phyloP scores from a whole-genome alignment of 2,888 invertebrate species.

The Synergus gifuensis region DNA sequence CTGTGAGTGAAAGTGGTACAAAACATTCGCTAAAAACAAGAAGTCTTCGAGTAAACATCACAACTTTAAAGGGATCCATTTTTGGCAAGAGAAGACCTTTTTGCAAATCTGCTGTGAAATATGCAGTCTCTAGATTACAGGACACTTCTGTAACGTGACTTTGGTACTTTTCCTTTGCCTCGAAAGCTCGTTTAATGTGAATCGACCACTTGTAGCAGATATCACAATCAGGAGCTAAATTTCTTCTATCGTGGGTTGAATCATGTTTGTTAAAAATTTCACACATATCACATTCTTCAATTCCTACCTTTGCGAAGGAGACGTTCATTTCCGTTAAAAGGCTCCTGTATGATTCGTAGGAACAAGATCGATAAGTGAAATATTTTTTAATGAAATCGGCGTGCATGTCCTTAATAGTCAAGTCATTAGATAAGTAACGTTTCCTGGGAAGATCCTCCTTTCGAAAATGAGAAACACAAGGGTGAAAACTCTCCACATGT shows the following conservation, averaged over 20 bases:
- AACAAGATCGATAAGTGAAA: slow-evolving; percentile 26
- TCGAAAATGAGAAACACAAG: slow-evolving; percentile 47
- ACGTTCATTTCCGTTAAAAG: slow-evolving; percentile 39
- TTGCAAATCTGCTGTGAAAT: slow-evolving; percentile 24
- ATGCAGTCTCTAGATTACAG: neutral
- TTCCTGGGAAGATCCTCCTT: slow-evolving; percentile 39
- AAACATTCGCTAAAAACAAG: slow-evolving; percentile 21
- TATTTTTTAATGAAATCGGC: slow-evolving; percentile 45
- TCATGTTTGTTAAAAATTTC: slow-evolving; percentile 43
- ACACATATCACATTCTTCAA: slow-evolving; percentile 45
- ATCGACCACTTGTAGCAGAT: slow-evolving; percentile 38
- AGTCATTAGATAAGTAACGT: slow-evolving; percentile 44
- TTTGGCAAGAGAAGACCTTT: slow-evolving; percentile 15
- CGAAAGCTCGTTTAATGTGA: slow-evolving; percentile 8
- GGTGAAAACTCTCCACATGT: slow-evolving; percentile 45
- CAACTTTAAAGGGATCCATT: neutral
- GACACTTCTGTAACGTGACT: neutral
- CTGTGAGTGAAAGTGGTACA: neutral
- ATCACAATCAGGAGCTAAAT: slow-evolving; percentile 27
- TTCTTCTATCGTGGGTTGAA: slow-evolving; percentile 31
- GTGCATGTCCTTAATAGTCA: slow-evolving; percentile 48
- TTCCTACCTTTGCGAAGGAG: slow-evolving; percentile 40
- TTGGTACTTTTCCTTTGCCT: slow-evolving; percentile 29
- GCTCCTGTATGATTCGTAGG: slow-evolving; percentile 42
- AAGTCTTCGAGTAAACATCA: slow-evolving; percentile 22